Evolutionary conservation across 2,888 invertebrate genomes (phyloP), one percentile per base, ranked within the genome.

Genomic region (Brachyptera risi): DNA sequence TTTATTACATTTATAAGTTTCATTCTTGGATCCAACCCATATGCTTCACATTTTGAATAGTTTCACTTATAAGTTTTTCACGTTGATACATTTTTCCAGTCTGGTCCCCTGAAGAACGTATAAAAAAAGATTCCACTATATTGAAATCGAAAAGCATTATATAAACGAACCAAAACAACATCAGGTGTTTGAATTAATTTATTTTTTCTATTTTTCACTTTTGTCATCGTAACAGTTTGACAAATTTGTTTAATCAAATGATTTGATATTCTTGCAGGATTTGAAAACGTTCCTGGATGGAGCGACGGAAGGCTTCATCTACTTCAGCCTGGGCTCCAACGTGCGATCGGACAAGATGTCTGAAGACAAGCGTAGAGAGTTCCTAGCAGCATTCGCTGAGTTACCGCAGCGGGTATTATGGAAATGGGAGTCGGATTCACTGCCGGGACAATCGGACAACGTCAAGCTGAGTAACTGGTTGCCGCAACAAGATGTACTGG

Each of bases 311-410:
- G 80, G 80, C 1, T 78, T 73, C n/a, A 74, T 80, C 58, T 77
- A 73, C 68, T 78, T 80, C 60, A 79, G 78, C 65, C 71, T 80
- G 50, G 79, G 80, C 50, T 76, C 78, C 51, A 75, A 78, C 61
- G 69, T 79, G 3, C 72, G 74, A 60, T 76, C 76, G 58, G 72
- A 73, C 17, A 74, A 75, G 40, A 73, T 79, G 72, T 74, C 79
- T 0, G 63, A 67, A 2, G 71, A 74, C 11, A 76, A 74, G 60
- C 63, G 74, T 3, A 63, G 71, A 23, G 68, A 74, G 17, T 75
- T 80, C 58, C 65, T 79, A 0, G 69, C 72, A 5, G 76, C 76
- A 1, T 78, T 80, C 57, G 69, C 71, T 1, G 70, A 71, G 19
- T 63, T 79, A 27, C 74, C 75, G 59, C 76, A 78, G 63, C 70